Evolutionary conservation across 2,113 vertebrate genomes (phyloP).

Genomic region (Cinclus mexicanus): DNA sequence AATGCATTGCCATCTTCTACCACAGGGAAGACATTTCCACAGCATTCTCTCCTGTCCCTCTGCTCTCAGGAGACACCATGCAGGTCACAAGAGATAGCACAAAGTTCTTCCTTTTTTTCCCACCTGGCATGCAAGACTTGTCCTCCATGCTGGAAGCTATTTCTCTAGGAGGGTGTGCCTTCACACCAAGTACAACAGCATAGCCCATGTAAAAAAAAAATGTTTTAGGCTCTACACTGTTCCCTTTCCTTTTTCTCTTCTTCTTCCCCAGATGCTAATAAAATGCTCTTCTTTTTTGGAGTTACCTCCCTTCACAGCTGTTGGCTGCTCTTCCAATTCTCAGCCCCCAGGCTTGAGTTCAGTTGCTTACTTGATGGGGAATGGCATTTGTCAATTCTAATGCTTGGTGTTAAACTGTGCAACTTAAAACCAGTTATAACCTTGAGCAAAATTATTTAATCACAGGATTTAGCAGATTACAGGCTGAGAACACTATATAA

Average conservation of each 20-base stretch:
- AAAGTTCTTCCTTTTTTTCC: neutral
- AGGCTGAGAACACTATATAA: conserved; percentile 22
- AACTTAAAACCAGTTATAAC: conserved; percentile 38
- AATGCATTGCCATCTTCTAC: neutral
- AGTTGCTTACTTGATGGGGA: neutral
- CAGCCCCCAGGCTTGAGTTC: neutral
- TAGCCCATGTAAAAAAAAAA: neutral
- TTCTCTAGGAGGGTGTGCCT: neutral
- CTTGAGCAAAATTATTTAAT: conserved; percentile 52
- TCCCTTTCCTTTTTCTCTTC: neutral
- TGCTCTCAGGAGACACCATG: neutral
- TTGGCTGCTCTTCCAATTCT: neutral
- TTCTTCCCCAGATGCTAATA: neutral
- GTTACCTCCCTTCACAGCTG: neutral
- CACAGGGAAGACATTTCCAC: neutral
- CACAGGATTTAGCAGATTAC: conserved; percentile 20
- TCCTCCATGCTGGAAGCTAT: neutral
- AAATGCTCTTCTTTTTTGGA: neutral
- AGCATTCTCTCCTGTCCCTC: neutral
- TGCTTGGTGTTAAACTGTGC: neutral
- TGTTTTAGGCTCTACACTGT: rapidly evolving
- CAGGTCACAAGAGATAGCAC: neutral
- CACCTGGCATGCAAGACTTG: neutral
- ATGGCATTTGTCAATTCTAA: neutral
- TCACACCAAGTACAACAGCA: neutral